Conservation (phyloP, 2,888 invertebrate genomes). For the Mamestra brassicae region DNA sequence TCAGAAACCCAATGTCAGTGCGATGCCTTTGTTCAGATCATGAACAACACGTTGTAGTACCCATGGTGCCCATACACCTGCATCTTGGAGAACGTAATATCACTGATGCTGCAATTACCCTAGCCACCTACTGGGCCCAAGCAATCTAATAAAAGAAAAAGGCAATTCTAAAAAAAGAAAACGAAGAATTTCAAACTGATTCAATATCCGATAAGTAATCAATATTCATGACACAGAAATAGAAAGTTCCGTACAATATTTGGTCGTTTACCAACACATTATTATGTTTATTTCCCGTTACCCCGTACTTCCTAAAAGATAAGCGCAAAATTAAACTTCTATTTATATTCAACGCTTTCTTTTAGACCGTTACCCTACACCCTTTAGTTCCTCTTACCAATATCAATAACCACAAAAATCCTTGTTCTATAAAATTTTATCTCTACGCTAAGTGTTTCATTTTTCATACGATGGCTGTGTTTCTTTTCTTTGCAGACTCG, state of each 20-base stretch:
- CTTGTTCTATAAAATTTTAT: constrained; percentile 62
- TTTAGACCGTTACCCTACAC: constrained; percentile 26
- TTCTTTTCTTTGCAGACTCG: constrained; percentile 10
- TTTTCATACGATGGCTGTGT: constrained; percentile 45
- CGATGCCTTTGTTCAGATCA: no score
- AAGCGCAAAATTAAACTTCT: constrained; percentile 47
- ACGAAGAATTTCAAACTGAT: no score
- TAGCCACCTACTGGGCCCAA: no score
- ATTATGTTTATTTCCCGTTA: not conserved
- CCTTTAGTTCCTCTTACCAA: constrained; percentile 47
- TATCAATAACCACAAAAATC: constrained; percentile 64
- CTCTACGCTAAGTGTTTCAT: constrained; percentile 52
- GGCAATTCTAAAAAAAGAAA: no score
- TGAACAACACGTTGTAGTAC: no score
- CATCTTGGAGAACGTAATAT: no score
- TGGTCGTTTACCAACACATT: not conserved
- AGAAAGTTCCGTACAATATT: not conserved
- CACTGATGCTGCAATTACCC: no score
- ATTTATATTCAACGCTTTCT: constrained; percentile 56
- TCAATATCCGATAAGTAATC: no score
- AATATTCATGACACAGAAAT: not conserved
- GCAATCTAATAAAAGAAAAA: no score
- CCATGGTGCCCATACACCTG: no score
- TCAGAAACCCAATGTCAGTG: no score
- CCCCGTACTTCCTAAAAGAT: constrained; percentile 36